Evolutionary conservation across 2,113 vertebrate genomes (phyloP).

Genomic region (Manacus vitellinus): DNA sequence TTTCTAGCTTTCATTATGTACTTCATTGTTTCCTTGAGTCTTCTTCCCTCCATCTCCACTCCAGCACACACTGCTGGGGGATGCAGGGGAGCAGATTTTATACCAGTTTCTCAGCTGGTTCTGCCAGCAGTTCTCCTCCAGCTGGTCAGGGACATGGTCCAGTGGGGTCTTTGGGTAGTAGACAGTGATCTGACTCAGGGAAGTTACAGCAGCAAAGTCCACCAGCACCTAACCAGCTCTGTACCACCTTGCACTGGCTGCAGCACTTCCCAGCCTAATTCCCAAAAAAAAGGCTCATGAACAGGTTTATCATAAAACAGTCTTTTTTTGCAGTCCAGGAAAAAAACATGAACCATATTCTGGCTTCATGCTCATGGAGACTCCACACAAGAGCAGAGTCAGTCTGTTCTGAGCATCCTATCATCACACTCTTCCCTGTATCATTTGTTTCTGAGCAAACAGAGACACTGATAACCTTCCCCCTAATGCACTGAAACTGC

Average conservation of each 20-base stretch:
- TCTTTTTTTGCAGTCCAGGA: not conserved
- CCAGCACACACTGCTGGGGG: rapidly evolving
- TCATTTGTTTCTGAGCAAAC: not conserved
- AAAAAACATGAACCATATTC: not conserved
- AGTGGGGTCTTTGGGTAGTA: not conserved
- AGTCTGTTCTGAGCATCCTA: not conserved
- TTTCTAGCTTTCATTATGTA: not conserved
- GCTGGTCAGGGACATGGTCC: not conserved
- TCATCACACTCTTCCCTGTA: not conserved
- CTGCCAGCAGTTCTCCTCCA: not conserved
- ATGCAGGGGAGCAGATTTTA: not conserved
- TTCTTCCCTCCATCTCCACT: not conserved
- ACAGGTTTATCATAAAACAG: not conserved
- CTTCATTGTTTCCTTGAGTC: not conserved
- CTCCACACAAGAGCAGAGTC: not conserved
- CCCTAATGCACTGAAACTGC: not conserved
- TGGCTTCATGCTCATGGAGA: not conserved
- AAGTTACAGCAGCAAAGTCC: not conserved
- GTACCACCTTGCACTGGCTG: not conserved
- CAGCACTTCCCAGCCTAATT: not conserved
- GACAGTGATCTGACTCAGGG: not conserved
- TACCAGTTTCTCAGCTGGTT: not conserved
- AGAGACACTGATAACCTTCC: not conserved
- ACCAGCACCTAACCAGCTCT: not conserved
- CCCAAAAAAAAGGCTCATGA: not conserved